phyloP scores from a whole-genome alignment of 2,113 vertebrate genomes.

The Oreamnos americanus region DNA sequence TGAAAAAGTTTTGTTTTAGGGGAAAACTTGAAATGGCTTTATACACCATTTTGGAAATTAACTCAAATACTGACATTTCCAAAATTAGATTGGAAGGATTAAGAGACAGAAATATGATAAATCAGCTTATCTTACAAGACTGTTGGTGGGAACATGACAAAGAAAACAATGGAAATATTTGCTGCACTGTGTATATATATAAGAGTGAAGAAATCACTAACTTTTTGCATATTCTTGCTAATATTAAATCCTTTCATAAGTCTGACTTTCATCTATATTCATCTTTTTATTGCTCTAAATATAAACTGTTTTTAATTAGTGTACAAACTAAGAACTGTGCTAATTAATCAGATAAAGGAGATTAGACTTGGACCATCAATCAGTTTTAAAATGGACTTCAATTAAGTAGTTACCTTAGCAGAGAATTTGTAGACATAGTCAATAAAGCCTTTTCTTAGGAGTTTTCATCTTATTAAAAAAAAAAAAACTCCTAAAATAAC shows the following conservation, averaged over 20 bases:
- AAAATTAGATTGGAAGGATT: slow-evolving; percentile 51
- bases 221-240: slow-evolving; percentile 13
- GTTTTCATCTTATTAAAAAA: neutral
- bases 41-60: neutral
- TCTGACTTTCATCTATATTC: slow-evolving; percentile 5
- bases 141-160: neutral
- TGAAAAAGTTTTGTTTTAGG: neutral
- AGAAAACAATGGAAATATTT: slow-evolving; percentile 12
- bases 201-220: slow-evolving; percentile 1
- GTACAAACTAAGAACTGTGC: slow-evolving; percentile 2
- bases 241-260: slow-evolving; percentile 17
- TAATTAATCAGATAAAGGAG: slow-evolving; percentile 57
- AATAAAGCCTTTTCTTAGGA: neutral
- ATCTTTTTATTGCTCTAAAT: slow-evolving; percentile 40
- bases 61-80: slow-evolving; percentile 28
- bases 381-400: slow-evolving; percentile 43
- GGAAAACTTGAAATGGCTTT: slow-evolving; percentile 34
- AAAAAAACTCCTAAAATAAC: neutral
- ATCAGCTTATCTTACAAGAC: slow-evolving; percentile 7
- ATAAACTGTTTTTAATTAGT: slow-evolving; percentile 64
- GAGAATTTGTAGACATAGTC: neutral
- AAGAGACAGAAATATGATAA: slow-evolving; percentile 26
- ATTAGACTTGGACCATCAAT: slow-evolving; percentile 39
- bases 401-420: slow-evolving; percentile 44
- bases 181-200: neutral